These are phyloP conservation scores for Lasaia peninsularis DNA, from an alignment of 1,140 invertebrate species.

Conservation along the genomic window DNA sequence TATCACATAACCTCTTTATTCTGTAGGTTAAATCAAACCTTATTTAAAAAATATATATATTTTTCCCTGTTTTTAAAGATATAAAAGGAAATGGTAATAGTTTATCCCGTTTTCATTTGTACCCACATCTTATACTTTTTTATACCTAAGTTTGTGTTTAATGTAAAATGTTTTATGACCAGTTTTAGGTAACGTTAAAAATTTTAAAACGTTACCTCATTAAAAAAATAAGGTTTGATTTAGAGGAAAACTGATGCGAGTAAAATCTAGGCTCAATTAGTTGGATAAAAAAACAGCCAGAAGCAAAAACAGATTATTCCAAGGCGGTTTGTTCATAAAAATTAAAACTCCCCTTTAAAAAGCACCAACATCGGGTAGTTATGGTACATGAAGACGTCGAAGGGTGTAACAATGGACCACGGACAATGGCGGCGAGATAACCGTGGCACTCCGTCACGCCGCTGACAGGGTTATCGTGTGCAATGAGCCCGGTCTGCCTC, in stretches of 20 bases:
- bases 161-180: no score
- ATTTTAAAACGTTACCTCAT: no score
- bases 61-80: no score
- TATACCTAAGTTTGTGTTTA: no score
- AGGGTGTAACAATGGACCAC: constrained; percentile 35
- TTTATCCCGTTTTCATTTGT: no score
- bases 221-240: no score
- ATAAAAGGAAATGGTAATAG: no score
- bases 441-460: constrained; percentile 57
- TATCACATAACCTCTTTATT: no score
- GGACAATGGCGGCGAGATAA: constrained; percentile 56
- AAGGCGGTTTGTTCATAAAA: constrained; percentile 13
- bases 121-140: no score
- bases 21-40: no score
- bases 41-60: no score
- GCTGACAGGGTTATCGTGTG: constrained; percentile 63
- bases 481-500: constrained; percentile 32
- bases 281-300: not conserved
- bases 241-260: not conserved
- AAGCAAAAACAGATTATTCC: not conserved
- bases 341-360: constrained; percentile 31
- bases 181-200: no score
- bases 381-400: constrained; percentile 51
- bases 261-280: not conserved
- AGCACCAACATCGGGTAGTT: constrained; percentile 21